phyloP scores from a whole-genome alignment of 2,888 invertebrate species.

The Dasypolia templi region DNA sequence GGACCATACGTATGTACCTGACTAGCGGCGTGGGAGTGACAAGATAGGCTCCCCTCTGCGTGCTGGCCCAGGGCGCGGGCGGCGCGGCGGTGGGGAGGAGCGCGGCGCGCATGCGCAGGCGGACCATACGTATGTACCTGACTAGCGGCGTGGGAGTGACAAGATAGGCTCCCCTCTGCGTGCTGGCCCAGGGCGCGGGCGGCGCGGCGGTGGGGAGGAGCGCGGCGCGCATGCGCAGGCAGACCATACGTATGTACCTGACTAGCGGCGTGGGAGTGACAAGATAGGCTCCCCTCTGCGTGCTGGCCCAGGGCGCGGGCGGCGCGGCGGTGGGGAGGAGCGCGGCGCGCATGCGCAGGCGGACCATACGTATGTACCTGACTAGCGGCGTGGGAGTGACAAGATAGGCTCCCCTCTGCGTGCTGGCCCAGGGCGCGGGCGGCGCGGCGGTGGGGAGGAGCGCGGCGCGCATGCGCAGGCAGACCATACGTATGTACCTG shows the following conservation, averaged over 20 bases:
- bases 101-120: slow-evolving; percentile 93
- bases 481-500: slow-evolving; percentile 49
- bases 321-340: slow-evolving; percentile 95
- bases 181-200: slow-evolving; percentile 95
- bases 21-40: slow-evolving; percentile 90
- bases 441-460: slow-evolving; percentile 95
- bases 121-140: slow-evolving; percentile 73
- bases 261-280: slow-evolving; percentile 90
- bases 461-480: slow-evolving; percentile 91
- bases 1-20: slow-evolving; percentile 61
- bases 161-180: slow-evolving; percentile 93
- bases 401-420: slow-evolving; percentile 93
- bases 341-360: slow-evolving; percentile 93
- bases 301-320: slow-evolving; percentile 95
- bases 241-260: slow-evolving; percentile 49
- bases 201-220: slow-evolving; percentile 95
- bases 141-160: slow-evolving; percentile 90
- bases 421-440: slow-evolving; percentile 95
- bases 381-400: slow-evolving; percentile 90
- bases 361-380: no score
- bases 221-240: slow-evolving; percentile 91
- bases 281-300: slow-evolving; percentile 93
- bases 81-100: slow-evolving; percentile 95
- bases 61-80: slow-evolving; percentile 95
- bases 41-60: slow-evolving; percentile 93